phyloP scores from a whole-genome alignment of 2,797 vertebrate genomes.

The Gastrophryne carolinensis region DNA sequence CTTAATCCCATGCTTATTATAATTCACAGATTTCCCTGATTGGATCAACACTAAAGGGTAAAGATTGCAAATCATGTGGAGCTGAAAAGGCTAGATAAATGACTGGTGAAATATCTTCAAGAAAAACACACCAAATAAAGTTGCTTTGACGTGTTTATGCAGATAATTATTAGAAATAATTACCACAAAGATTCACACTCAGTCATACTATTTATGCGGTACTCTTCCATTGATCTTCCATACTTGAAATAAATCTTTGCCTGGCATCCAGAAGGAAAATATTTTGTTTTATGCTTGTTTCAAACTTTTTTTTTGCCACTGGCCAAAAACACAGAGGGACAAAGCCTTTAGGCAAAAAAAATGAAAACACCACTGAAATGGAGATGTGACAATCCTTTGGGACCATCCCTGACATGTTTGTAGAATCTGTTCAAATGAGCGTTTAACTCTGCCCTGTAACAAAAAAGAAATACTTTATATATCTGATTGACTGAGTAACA shows the following conservation, averaged over 20 bases:
- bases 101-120: too few species aligned
- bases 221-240: background rate
- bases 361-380: slow-evolving; percentile 43
- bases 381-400: slow-evolving; percentile 34
- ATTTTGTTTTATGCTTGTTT: slow-evolving; percentile 11
- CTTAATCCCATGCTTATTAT: too few species aligned
- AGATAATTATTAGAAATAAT: too few species aligned
- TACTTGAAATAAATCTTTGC: background rate
- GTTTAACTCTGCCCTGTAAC: slow-evolving; percentile 47
- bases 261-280: slow-evolving; percentile 1
- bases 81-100: too few species aligned
- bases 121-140: too few species aligned
- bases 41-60: too few species aligned
- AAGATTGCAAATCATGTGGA: too few species aligned
- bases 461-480: slow-evolving; percentile 49
- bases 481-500: slow-evolving; percentile 52
- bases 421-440: slow-evolving; percentile 50
- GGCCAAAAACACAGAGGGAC: slow-evolving; percentile 47
- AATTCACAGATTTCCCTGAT: too few species aligned
- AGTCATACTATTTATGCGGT: too few species aligned
- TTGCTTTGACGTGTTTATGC: too few species aligned
- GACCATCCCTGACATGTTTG: slow-evolving; percentile 42
- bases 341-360: slow-evolving; percentile 49
- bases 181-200: too few species aligned
- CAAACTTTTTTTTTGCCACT: slow-evolving; percentile 39